Conservation (phyloP, 2,113 vertebrate species). For the Elaphurus davidianus region DNA sequence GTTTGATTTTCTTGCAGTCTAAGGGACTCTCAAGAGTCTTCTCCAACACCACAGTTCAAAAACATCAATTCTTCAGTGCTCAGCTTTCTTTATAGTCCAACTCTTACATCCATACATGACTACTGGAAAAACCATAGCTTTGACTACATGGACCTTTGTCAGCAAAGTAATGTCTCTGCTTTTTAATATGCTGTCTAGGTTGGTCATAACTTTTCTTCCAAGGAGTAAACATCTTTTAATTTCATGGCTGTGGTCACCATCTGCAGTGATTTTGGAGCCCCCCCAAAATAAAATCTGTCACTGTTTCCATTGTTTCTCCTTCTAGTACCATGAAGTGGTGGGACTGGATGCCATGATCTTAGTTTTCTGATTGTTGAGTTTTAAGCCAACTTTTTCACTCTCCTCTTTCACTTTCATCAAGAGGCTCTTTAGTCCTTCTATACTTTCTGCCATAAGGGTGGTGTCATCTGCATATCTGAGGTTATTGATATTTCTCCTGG, state of each 20-base stretch:
- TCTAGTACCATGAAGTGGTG: background rate
- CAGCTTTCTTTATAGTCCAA: background rate
- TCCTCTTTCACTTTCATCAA: background rate
- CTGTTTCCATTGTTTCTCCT: background rate
- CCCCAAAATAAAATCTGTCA: background rate
- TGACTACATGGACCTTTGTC: background rate
- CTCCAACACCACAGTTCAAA: background rate
- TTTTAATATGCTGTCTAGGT: background rate
- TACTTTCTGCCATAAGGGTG: background rate
- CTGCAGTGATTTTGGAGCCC: background rate
- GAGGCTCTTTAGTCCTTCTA: background rate
- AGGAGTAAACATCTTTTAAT: background rate
- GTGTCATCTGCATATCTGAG: background rate
- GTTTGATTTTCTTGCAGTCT: background rate
- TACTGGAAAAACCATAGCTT: background rate
- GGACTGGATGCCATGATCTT: background rate
- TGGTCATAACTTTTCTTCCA: background rate
- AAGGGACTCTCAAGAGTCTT: background rate
- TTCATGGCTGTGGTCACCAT: background rate
- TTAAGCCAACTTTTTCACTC: background rate
- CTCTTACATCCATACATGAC: background rate
- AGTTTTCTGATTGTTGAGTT: background rate
- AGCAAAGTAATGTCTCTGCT: background rate
- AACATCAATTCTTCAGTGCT: background rate
- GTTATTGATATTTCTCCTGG: background rate